Evolutionary conservation across 2,797 vertebrate species (phyloP).

Genomic region (Aldrovandia affinis): DNA sequence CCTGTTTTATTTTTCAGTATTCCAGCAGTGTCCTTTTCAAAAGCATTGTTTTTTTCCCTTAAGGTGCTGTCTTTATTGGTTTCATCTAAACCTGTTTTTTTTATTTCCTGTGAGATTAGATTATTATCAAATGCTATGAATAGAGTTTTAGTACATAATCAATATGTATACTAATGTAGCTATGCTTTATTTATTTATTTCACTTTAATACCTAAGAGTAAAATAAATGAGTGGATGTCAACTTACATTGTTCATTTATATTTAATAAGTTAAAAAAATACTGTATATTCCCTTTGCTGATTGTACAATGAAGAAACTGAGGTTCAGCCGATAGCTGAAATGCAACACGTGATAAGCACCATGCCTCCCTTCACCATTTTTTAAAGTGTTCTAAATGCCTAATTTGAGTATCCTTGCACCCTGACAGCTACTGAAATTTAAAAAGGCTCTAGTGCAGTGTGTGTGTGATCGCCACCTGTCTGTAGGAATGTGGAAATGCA

Average conservation of each 20-base stretch:
- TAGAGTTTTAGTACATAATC: neutral
- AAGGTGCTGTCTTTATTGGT: neutral
- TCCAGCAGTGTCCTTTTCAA: neutral
- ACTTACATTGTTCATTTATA: neutral
- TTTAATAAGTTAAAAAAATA: neutral
- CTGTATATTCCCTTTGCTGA: neutral
- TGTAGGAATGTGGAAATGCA: conserved; percentile 75
- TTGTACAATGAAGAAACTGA: no score
- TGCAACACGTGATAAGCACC: no score
- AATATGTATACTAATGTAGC: neutral
- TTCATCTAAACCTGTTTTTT: neutral
- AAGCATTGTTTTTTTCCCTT: neutral
- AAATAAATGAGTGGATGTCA: neutral
- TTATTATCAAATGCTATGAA: neutral
- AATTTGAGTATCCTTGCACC: neutral
- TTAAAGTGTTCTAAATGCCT: neutral
- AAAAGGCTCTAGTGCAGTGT: conserved; percentile 17
- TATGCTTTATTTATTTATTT: neutral
- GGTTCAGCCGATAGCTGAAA: no score
- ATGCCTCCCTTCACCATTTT: no score
- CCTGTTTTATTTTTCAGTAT: conserved; percentile 29
- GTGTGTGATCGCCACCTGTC: conserved; percentile 74
- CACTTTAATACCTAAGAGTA: no score
- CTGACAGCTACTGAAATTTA: neutral
- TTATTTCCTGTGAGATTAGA: neutral